A percentile compares a stretch with the other conserved stretches of the same genome.
Conservation (phyloP, 2,888 invertebrate species). For the Cantharis nigra region DNA sequence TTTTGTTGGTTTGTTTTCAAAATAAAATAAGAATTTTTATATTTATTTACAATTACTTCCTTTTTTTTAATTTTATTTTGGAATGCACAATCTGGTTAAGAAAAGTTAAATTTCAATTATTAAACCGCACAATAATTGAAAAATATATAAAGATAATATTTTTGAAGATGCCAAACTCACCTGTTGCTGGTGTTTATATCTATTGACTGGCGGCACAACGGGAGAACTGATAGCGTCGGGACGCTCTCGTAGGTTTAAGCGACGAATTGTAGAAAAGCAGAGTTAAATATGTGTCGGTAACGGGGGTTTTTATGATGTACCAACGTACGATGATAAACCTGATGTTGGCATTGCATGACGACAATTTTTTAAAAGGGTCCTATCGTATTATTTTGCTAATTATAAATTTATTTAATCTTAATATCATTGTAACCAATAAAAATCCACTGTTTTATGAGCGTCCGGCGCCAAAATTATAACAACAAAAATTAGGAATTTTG, state of each 20-base stretch:
- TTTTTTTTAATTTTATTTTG: too few species aligned
- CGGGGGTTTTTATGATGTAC: neutral
- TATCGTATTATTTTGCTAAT: neutral
- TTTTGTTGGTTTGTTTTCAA: too few species aligned
- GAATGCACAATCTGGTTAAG: neutral
- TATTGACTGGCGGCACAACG: neutral
- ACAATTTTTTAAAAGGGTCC: neutral
- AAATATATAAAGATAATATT: neutral
- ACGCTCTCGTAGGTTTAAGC: neutral
- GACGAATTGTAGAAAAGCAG: neutral
- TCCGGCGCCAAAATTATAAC: constrained; percentile 1
- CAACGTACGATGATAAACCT: neutral
- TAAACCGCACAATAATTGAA: neutral
- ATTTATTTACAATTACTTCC: too few species aligned
- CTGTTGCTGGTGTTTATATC: neutral
- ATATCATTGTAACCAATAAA: neutral
- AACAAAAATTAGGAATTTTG: neutral
- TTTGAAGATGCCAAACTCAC: neutral
- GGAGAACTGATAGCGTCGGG: neutral
- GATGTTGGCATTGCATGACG: constrained; percentile 8
- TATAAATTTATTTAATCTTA: neutral
- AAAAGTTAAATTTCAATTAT: neutral
- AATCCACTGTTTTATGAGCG: neutral
- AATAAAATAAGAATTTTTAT: too few species aligned
- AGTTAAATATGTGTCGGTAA: neutral